These are phyloP conservation scores for Noctua janthina DNA, from an alignment of 2,888 invertebrate genomes.

Conservation along the genomic window DNA sequence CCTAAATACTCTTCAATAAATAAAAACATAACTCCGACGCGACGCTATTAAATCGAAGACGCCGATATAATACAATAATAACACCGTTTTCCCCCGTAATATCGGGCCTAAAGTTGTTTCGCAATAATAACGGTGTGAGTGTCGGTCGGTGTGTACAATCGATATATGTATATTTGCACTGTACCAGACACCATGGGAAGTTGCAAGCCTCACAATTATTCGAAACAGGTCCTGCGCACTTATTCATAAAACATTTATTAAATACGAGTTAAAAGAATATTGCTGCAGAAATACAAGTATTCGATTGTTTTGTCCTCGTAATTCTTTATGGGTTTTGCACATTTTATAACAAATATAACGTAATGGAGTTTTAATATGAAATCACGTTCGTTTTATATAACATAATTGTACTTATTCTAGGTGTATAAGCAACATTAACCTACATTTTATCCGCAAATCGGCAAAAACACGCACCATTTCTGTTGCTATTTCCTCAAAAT, in stretches of 20 bases:
- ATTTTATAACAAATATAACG: background rate
- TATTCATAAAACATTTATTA: background rate
- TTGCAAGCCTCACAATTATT: constrained; percentile 26
- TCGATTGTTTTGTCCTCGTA: background rate
- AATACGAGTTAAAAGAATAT: constrained; percentile 5
- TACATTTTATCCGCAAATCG: constrained; percentile 4
- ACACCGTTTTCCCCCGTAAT: constrained; percentile 10
- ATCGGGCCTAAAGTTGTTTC: constrained; percentile 8
- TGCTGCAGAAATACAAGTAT: constrained; percentile 9
- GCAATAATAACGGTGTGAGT: constrained; percentile 27
- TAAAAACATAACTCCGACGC: background rate
- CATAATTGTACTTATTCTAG: background rate
- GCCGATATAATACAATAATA: constrained; percentile 15
- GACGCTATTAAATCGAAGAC: constrained; percentile 12
- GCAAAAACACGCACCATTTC: background rate
- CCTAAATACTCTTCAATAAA: background rate
- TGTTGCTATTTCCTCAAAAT: constrained; percentile 20
- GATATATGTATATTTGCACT: constrained; percentile 55
- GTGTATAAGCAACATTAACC: background rate
- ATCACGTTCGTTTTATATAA: background rate
- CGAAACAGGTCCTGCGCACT: background rate
- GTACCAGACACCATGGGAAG: constrained; percentile 30
- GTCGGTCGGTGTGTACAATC: constrained; percentile 37
- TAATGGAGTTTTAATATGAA: background rate
- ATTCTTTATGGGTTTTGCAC: background rate